Evolutionary conservation across 2,888 invertebrate genomes (phyloP), one percentile per base, ranked within the genome.

Genomic region (Nyleta sp.): DNA sequence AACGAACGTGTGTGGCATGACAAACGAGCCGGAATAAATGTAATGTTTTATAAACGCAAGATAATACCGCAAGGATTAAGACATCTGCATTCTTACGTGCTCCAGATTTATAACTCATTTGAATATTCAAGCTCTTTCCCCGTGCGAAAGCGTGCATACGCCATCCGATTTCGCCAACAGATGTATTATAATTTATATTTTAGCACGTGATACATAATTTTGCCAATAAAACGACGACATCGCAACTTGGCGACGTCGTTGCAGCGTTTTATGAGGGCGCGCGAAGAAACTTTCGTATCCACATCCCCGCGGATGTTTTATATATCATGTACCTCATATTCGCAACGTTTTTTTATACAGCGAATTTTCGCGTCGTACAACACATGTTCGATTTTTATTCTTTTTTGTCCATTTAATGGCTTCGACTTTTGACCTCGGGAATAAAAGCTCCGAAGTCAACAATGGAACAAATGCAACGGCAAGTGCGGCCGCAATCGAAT

Each of bases 71-170:
- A 35, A 13, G 22, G 53, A 67, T 65, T 33, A 67, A 67, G 55
- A 67, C 35, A 67, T 42, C 46, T 46, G 35, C 55, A 55, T 35
- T 55, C 35, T 46, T 65, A 53, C 6, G 53, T 38, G 52, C 40
- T 42, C 42, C 31, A 52, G 64, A 64, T 42, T 64, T 50, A 62
- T 50, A 20, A 62, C 18, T 52, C 42, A 52, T 64, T 64, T 40
- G 40, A 40, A 40, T 50, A 40, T 46, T 48, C 60, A 40, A 24
- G 20, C 13, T 53, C 17, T 38, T 33, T 33, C 18, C 8, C n/a
- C 13, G 8, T 5, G 28, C 38, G 15, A n/a, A 20, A 20, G 28
- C 8, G 18, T 48, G 24, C 24, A 48, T 13, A 10, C 13, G 13
- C n/a, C 10, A 15, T 8, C 20, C 17, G 28, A 20, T 57, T 57